These are phyloP conservation scores for Vultur gryphus DNA, from an alignment of 2,797 vertebrate genomes.

Conservation along the genomic window DNA sequence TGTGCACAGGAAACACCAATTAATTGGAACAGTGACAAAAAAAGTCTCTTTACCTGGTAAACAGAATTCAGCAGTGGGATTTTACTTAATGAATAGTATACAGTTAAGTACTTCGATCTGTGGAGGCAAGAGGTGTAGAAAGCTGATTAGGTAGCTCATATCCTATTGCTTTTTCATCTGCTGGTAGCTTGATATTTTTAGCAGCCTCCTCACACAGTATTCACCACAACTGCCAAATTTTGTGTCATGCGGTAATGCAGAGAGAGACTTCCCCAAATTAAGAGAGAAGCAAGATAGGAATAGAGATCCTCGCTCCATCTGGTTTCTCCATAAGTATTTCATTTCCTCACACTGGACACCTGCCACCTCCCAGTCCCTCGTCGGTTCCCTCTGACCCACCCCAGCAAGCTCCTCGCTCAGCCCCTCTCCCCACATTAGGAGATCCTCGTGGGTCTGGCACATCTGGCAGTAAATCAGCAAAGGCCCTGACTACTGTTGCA, in stretches of 20 bases:
- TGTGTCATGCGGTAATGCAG: not conserved
- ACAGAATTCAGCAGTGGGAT: slow-evolving; percentile 22
- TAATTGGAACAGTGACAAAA: slow-evolving; percentile 27
- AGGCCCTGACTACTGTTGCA: not conserved
- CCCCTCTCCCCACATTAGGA: not conserved
- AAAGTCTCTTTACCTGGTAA: slow-evolving; percentile 1
- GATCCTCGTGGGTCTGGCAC: not conserved
- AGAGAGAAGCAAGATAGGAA: not conserved
- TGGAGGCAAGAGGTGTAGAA: slow-evolving; percentile 8
- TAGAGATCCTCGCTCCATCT: not conserved
- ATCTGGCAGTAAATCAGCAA: not conserved
- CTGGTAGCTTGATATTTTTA: slow-evolving; percentile 8
- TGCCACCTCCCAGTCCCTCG: not conserved
- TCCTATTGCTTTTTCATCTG: not conserved
- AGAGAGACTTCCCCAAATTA: not conserved
- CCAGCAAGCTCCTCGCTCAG: not conserved
- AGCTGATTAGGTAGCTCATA: slow-evolving; percentile 8
- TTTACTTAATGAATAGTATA: slow-evolving; percentile 26
- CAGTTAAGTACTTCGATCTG: not conserved
- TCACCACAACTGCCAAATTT: not conserved
- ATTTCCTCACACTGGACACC: not conserved
- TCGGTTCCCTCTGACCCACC: not conserved
- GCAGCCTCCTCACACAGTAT: not conserved
- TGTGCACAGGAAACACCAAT: slow-evolving; percentile 25
- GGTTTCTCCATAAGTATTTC: not conserved